These are phyloP conservation scores for Thripadectes ignobilis DNA, from an alignment of 2,797 vertebrate genomes.

Conservation along the genomic window DNA sequence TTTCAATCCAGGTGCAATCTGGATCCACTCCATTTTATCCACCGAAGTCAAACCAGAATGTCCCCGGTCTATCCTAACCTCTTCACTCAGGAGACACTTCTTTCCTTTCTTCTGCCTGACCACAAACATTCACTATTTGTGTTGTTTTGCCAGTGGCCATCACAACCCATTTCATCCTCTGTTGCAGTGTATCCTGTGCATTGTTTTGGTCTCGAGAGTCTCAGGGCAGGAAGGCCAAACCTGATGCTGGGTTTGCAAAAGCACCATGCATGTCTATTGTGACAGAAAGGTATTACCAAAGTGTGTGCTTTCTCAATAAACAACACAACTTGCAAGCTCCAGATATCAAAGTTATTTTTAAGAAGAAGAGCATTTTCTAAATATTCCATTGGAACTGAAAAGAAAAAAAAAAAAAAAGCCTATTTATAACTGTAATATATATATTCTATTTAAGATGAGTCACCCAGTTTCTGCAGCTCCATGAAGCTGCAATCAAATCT, in stretches of 20 bases:
- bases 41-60: not conserved
- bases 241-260: not conserved
- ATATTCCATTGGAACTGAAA: not conserved
- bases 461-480: not conserved
- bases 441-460: slow-evolving; percentile 3
- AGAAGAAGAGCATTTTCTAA: slow-evolving; percentile 23
- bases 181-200: fast-evolving
- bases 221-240: not conserved
- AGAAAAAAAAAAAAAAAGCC: not conserved
- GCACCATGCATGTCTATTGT: not conserved
- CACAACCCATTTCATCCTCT: not conserved
- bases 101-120: not conserved
- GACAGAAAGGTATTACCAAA: not conserved
- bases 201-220: not conserved
- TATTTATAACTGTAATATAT: slow-evolving; percentile 18
- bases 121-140: fast-evolving
- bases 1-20: not conserved
- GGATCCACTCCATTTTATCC: not conserved
- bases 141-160: not conserved
- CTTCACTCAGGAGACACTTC: not conserved
- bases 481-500: not conserved
- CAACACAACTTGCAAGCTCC: not conserved
- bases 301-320: not conserved
- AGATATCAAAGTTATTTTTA: slow-evolving; percentile 3
- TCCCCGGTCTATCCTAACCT: not conserved